Base-by-base conservation (phyloP, 2,113 vertebrate genomes). In the Engraulis encrasicolus region DNA sequence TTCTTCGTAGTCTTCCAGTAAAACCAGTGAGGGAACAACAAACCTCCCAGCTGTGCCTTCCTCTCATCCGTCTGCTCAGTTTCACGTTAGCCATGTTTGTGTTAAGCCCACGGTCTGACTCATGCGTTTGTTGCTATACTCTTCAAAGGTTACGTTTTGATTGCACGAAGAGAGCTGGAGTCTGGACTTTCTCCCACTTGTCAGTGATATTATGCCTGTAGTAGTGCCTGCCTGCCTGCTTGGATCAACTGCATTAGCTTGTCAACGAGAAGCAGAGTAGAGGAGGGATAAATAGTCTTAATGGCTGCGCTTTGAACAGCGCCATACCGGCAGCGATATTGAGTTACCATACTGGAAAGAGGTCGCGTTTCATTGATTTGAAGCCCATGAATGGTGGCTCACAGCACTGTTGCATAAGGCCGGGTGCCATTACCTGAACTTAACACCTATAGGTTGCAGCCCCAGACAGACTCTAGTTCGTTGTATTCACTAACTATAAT, bases 281-380 rank as follows among this genome's bases (percentile, higher is more conserved):
- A 74, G 66, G 4, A 6, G 66, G 34, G 66, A 34, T 74, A 27
- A 34, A 74, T 78, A n/a, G 20, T 40, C 20, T 71, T 80, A 49
- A 6, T n/a, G 45, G 36, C 54, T 11, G 31, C 50, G 38, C 14
- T 82, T 78, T 78, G 38, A 19, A 58, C 77, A 74, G 34, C 38
- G 49, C 78, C 80, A 81, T 34, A 49, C 87, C 50, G 36, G 77
- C 36, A 38, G 45, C 77, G 38, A 50, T 82, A 74, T 83, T 61
- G 50, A 82, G 48, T 84, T 86, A 77, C 87, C 52, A 58, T n/a
- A 82, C 79, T 12, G n/a, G 79, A 78, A 83, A 82, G 52, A 81
- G 78, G 49, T 88, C 85, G 78, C 20, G 34, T 82, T 82, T 86
- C 66, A 84, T 79, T 34, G 81, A 80, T 54, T 79, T 77, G n/a